Evolutionary conservation across 2,888 invertebrate species (phyloP).

Genomic region (Drosophila maculinotata): DNA sequence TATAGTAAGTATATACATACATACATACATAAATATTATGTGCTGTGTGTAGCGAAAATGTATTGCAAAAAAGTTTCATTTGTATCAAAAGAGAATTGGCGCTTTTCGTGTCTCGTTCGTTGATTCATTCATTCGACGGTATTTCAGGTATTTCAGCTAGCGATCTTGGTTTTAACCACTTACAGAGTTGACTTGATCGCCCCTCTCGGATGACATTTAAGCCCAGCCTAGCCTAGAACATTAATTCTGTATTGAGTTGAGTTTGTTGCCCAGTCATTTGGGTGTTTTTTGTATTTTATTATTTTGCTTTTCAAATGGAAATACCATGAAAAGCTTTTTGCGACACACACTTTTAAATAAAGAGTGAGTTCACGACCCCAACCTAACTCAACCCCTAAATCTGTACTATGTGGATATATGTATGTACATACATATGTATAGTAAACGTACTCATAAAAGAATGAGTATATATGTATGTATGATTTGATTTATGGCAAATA

Average conservation of each 20-base stretch:
- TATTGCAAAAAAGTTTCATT: conserved; percentile 20
- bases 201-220: conserved; percentile 6
- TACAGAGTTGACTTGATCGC: not conserved
- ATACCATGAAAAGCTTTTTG: conserved; percentile 4
- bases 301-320: conserved; percentile 3
- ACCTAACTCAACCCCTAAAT: conserved; percentile 36
- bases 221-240: not conserved
- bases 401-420: not conserved
- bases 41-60: not conserved
- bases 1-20: not conserved
- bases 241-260: not conserved
- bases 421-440: not conserved
- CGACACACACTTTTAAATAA: not conserved
- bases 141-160: not conserved
- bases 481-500: conserved; percentile 9
- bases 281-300: too few species aligned
- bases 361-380: conserved; percentile 27
- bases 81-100: conserved; percentile 2
- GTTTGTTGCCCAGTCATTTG: not conserved
- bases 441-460: too few species aligned
- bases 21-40: not conserved
- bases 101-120: not conserved
- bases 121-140: conserved; percentile 12
- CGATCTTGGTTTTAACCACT: conserved; percentile 6
- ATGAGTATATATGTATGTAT: not conserved